A percentile compares a stretch with the other conserved stretches of the same genome.
Evolutionary conservation across 1,140 invertebrate species (phyloP).

Genomic region (Tetramorium simillimum): DNA sequence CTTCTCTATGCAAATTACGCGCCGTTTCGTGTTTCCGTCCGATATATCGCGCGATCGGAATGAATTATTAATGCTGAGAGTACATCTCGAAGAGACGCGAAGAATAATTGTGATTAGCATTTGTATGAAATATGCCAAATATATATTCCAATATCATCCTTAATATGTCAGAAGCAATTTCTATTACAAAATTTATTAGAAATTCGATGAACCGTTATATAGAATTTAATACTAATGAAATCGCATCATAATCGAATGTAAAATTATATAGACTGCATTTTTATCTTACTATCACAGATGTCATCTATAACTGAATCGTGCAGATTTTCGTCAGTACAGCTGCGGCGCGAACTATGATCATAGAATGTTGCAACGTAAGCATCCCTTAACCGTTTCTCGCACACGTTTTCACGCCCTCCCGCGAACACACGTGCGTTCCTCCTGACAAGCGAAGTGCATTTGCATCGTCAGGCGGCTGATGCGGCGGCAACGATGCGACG

Average conservation of each 20-base stretch:
- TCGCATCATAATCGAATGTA: not conserved
- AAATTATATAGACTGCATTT: conserved; percentile 18
- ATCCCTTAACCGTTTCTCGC: not conserved
- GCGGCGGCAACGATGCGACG: conserved; percentile 22
- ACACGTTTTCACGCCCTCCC: not conserved
- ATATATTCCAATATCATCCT: not conserved
- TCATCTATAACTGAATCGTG: not conserved
- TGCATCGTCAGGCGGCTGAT: conserved; percentile 34
- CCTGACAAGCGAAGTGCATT: conserved; percentile 39
- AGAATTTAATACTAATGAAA: not conserved
- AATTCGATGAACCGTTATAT: not conserved
- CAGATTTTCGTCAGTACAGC: not conserved
- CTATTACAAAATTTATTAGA: not conserved
- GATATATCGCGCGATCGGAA: conserved; percentile 55
- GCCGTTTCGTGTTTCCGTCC: conserved; percentile 64
- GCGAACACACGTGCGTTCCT: not conserved
- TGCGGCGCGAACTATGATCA: not conserved
- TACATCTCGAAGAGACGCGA: not conserved
- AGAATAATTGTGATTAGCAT: not conserved
- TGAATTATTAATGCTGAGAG: conserved; percentile 34
- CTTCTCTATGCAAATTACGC: conserved; percentile 83
- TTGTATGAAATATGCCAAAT: not conserved
- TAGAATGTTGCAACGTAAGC: not conserved
- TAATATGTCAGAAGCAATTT: not conserved
- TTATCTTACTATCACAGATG: not conserved